Conservation (phyloP, 2,797 vertebrate genomes). For the Jordanella pulchra region DNA sequence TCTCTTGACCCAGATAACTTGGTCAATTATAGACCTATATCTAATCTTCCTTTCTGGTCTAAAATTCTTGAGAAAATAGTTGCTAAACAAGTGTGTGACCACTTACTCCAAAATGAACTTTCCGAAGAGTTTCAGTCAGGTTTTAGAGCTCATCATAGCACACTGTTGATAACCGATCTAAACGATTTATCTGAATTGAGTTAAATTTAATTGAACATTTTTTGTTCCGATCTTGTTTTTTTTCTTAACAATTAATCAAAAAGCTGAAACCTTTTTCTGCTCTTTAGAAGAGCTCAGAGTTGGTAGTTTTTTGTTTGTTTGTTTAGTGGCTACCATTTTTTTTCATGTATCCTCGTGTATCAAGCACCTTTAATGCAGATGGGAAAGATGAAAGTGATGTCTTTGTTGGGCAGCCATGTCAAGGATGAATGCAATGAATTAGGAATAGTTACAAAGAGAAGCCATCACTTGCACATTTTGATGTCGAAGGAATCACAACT, state of each 20-base stretch:
- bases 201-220: no score
- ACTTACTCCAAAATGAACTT: no score
- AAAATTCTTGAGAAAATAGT: no score
- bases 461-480: slow-evolving; percentile 29
- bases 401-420: slow-evolving; percentile 46
- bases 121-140: no score
- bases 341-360: slow-evolving; percentile 52
- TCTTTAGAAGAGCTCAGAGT: slow-evolving; percentile 27
- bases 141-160: no score
- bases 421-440: slow-evolving; percentile 53
- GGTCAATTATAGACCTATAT: no score
- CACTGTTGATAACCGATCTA: no score
- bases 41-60: no score
- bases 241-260: not conserved
- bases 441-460: slow-evolving; percentile 56
- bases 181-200: no score
- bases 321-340: slow-evolving; percentile 41
- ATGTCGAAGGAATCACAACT: slow-evolving; percentile 13
- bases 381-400: slow-evolving; percentile 48
- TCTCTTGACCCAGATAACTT: no score
- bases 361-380: slow-evolving; percentile 45
- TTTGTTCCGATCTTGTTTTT: not conserved
- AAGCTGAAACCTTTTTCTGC: slow-evolving; percentile 17
- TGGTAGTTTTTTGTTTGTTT: slow-evolving; percentile 32
- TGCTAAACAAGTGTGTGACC: no score